Evolutionary conservation across 1,140 invertebrate species (phyloP), one percentile per base, ranked within the genome.

Genomic region (Caerostris extrusa): DNA sequence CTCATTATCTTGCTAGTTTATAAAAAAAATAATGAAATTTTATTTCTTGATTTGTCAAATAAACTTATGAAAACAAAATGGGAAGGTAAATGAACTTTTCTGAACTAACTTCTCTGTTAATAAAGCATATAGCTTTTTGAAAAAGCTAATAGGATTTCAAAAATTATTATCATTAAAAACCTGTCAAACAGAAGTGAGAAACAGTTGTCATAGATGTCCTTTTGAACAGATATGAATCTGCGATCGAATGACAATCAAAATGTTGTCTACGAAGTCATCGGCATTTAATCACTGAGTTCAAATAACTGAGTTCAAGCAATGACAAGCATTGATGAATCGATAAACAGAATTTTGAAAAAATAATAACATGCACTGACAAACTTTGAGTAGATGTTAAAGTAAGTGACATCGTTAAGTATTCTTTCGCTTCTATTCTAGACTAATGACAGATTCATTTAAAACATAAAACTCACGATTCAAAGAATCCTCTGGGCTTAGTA

Each of bases 381-480:
- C 34, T 77, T 53, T 7, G 50, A 77, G 14, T 12, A 12, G 19
- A 12, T 50, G 19, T 53, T 19, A 77, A 77, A 77, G 50, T 77
- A 77, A 34, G 34, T 77, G 69, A 77, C 69, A 77, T 50, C 69
- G 34, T 34, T 77, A 10, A 77, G 8, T 4, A 10, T 3, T 5
- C 34, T 77, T 12, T 10, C 3, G 12, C 34, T 53, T 77, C 19
- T 50, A 12, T 71, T 71, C 19, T 50, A 71, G 3, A 8, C 12
- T 77, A 69, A 69, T 69, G 71, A 77, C 71, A 77, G 19, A 5
- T 53, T 77, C 50, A 77, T 77, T 77, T 34, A 34, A 77, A 77
- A 77, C 12, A 77, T 50, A 53, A 50, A 7, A 7, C 19, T 34
- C 34, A 53, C 7, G 19, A 50, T 53, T 77, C 71, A 77, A 77